Evolutionary conservation across 2,797 vertebrate genomes (phyloP).

Genomic region (Platyrinchus mystaceus): DNA sequence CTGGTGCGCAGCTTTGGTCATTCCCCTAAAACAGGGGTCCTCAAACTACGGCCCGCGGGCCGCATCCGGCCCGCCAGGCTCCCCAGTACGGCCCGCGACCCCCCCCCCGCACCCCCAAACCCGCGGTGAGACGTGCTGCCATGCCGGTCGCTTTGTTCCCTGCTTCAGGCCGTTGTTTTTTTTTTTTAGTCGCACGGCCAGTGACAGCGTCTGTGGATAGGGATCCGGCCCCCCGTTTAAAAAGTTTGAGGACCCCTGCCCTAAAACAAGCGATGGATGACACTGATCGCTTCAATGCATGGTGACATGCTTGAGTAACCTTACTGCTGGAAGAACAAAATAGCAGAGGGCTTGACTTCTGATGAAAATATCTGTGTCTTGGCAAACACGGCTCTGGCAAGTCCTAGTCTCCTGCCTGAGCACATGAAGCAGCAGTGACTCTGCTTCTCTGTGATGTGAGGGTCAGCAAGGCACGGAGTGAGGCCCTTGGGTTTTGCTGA

Average conservation of each 20-base stretch:
- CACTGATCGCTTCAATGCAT: neutral
- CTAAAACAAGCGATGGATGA: neutral
- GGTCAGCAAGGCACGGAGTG: neutral
- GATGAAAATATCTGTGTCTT: neutral
- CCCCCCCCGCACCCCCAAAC: too few species aligned
- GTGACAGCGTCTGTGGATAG: too few species aligned
- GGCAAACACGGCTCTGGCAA: neutral
- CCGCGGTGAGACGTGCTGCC: too few species aligned
- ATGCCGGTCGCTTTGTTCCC: too few species aligned
- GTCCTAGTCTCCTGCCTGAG: neutral
- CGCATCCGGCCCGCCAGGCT: too few species aligned
- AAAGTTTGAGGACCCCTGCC: too few species aligned
- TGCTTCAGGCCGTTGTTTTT: too few species aligned
- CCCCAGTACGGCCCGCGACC: too few species aligned
- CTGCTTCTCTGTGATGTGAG: neutral
- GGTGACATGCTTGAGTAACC: accelerated
- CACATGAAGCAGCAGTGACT: neutral
- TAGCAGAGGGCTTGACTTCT: neutral
- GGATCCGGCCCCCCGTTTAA: too few species aligned
- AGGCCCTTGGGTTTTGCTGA: neutral
- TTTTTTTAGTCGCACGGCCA: too few species aligned
- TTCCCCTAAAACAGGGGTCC: too few species aligned
- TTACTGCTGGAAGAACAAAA: neutral
- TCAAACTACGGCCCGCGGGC: too few species aligned
- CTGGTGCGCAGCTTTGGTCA: accelerated